phyloP scores from a whole-genome alignment of 2,888 invertebrate genomes.

The Tenthredo livida region DNA sequence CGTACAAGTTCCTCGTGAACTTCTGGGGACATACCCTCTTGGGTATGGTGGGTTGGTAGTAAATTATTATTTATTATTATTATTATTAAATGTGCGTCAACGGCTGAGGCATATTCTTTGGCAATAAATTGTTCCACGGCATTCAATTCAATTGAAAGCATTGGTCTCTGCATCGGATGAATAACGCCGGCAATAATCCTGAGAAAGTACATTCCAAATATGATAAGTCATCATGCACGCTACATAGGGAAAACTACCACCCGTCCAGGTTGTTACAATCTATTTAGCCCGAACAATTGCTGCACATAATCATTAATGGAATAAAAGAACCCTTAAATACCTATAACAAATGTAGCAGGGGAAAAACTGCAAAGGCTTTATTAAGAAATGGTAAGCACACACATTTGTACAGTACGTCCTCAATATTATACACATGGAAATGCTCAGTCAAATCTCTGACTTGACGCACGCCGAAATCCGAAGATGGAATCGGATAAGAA shows the following conservation, averaged over 20 bases:
- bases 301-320: neutral
- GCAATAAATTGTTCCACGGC: no score
- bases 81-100: neutral
- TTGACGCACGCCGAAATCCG: neutral
- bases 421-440: neutral
- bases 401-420: neutral
- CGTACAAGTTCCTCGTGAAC: no score
- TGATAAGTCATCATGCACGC: neutral
- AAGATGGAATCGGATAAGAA: neutral
- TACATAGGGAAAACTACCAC: neutral
- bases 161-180: no score
- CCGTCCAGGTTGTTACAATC: neutral
- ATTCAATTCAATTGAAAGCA: no score
- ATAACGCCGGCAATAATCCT: no score
- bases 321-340: neutral
- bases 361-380: neutral
- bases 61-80: no score
- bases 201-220: neutral
- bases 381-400: constrained; percentile 10
- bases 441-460: neutral
- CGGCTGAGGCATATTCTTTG: no score
- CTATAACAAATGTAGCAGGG: constrained; percentile 11
- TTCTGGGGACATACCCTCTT: no score
- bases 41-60: no score
- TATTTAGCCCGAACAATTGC: neutral